These are phyloP conservation scores for Drosophila monieri DNA, from an alignment of 2,888 invertebrate genomes.

Conservation along the genomic window DNA sequence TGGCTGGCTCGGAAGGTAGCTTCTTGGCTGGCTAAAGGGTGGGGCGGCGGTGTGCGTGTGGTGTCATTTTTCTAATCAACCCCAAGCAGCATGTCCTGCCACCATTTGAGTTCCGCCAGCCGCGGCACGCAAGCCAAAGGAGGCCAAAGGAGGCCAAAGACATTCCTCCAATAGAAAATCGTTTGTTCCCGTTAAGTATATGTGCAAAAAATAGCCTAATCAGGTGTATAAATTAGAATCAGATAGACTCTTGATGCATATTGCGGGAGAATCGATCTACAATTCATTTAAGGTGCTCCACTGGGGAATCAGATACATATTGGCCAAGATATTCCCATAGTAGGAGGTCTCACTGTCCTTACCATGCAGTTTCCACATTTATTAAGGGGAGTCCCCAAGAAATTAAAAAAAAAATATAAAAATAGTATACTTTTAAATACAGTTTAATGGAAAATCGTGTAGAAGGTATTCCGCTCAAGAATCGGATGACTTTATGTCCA, in stretches of 20 bases:
- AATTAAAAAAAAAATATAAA: too few species aligned
- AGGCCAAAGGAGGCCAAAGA: conserved; percentile 45
- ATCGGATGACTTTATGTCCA: too few species aligned
- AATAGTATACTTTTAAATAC: too few species aligned
- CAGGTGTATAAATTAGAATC: conserved; percentile 53
- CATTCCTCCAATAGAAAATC: conserved; percentile 21
- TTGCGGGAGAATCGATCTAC: neutral
- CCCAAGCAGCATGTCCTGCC: conserved; percentile 68
- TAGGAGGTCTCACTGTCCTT: too few species aligned
- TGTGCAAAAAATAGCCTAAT: conserved; percentile 65
- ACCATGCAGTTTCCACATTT: too few species aligned
- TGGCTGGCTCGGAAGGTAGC: neutral
- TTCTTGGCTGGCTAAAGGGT: neutral
- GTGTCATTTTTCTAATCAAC: conserved; percentile 64
- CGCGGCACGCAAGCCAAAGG: conserved; percentile 59
- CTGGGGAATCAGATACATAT: too few species aligned
- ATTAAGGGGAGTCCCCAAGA: too few species aligned
- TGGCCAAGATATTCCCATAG: too few species aligned
- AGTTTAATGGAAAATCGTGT: too few species aligned
- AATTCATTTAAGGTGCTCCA: too few species aligned
- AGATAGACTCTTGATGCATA: neutral
- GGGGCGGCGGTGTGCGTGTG: conserved; percentile 14
- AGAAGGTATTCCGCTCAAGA: too few species aligned
- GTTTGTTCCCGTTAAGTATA: conserved; percentile 34
- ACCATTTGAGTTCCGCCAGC: conserved; percentile 36